Evolutionary conservation across 2,797 vertebrate genomes (phyloP).

Genomic region (Pseudochaenichthys georgianus): DNA sequence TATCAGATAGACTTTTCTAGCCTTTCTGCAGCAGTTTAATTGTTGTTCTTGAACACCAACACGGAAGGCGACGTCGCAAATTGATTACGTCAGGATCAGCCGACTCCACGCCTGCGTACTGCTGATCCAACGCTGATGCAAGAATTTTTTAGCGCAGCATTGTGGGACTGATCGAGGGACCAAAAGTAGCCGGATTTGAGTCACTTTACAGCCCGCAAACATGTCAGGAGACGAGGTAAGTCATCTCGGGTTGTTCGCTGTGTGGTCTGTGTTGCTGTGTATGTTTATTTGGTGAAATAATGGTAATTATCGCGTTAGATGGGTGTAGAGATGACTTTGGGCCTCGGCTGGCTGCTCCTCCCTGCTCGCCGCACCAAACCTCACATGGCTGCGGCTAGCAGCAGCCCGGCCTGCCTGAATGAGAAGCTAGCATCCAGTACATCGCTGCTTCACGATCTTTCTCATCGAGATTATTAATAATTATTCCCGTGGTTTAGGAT

Average conservation of each 20-base stretch:
- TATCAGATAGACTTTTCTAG: too few species aligned
- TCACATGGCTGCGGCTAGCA: constrained; percentile 76
- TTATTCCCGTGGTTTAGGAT: fast-evolving
- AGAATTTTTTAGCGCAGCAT: constrained; percentile 65
- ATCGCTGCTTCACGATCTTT: fast-evolving
- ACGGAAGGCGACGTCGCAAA: constrained; percentile 42
- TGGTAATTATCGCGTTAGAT: background rate
- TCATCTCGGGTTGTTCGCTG: fast-evolving
- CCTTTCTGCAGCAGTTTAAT: background rate
- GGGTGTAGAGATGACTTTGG: constrained; percentile 60
- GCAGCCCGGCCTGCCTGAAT: background rate
- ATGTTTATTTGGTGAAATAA: background rate
- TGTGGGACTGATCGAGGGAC: constrained; percentile 40
- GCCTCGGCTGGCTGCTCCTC: constrained; percentile 62
- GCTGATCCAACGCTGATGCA: constrained; percentile 74
- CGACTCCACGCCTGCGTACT: constrained; percentile 65
- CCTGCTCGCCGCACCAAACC: constrained; percentile 44
- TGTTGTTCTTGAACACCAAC: too few species aligned
- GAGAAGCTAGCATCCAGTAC: fast-evolving
- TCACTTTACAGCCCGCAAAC: constrained; percentile 42
- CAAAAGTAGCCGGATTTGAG: constrained; percentile 32
- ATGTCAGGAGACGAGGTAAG: constrained; percentile 87
- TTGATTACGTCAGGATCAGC: constrained; percentile 20
- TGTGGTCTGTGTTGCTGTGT: fast-evolving
- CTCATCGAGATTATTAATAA: fast-evolving